Percentiles rank a stretch among this genome's conserved stretches.
phyloP scores from a whole-genome alignment of 1,140 invertebrate species.

The Amyelois transitella region DNA sequence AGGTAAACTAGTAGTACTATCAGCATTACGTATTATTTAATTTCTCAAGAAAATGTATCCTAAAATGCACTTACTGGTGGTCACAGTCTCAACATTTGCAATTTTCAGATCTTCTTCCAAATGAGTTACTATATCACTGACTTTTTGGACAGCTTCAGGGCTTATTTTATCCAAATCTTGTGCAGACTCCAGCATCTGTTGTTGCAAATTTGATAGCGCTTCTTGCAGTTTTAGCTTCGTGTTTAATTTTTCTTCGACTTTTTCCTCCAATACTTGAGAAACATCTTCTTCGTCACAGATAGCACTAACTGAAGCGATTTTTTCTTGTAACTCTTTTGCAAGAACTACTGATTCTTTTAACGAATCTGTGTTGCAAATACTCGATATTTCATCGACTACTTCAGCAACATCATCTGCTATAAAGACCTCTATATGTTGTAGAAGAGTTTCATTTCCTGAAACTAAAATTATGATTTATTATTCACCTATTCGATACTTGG shows the following conservation, averaged over 20 bases:
- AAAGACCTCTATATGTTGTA: constrained; percentile 30
- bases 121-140: constrained; percentile 17
- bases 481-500: too few species aligned
- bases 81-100: background rate
- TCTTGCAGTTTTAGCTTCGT: constrained; percentile 11
- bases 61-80: background rate
- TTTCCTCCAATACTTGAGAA: background rate
- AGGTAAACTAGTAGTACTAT: too few species aligned
- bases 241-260: constrained; percentile 4
- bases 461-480: background rate
- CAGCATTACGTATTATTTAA: too few species aligned
- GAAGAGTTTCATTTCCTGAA: constrained; percentile 2
- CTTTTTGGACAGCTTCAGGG: background rate
- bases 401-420: constrained; percentile 21
- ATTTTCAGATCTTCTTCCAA: constrained; percentile 21
- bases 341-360: constrained; percentile 19
- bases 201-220: constrained; percentile 10
- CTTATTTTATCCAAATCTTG: background rate
- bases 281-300: constrained; percentile 10
- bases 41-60: too few species aligned
- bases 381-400: constrained; percentile 16
- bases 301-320: constrained; percentile 9
- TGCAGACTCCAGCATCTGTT: constrained; percentile 8
- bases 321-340: constrained; percentile 28
- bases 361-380: constrained; percentile 5